phyloP scores from a whole-genome alignment of 2,888 invertebrate genomes.

The Geotrupes spiniger region DNA sequence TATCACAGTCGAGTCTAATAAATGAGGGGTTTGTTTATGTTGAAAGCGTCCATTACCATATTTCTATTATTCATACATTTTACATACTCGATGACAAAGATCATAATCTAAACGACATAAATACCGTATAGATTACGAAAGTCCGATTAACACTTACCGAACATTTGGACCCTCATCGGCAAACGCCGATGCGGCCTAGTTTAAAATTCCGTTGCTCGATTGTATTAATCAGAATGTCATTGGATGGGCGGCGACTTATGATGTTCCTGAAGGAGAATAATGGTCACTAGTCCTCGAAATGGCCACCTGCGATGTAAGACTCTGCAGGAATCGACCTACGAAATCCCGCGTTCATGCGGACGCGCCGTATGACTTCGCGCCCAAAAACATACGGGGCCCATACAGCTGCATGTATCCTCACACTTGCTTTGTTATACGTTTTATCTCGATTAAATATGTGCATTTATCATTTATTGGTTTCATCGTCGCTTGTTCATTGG shows the following conservation, averaged over 20 bases:
- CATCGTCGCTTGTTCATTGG: no score
- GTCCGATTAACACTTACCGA: not conserved
- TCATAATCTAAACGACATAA: constrained; percentile 13
- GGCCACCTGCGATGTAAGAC: constrained; percentile 25
- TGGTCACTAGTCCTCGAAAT: constrained; percentile 21
- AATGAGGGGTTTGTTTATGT: constrained; percentile 22
- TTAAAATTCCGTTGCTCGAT: constrained; percentile 17
- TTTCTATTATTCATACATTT: constrained; percentile 21
- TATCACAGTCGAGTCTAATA: constrained; percentile 20
- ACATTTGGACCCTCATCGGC: no score
- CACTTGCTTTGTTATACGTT: not conserved
- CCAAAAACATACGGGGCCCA: constrained; percentile 20
- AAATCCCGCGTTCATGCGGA: constrained; percentile 20
- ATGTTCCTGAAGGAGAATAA: constrained; percentile 22
- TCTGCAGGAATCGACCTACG: constrained; percentile 19
- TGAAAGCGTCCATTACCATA: constrained; percentile 15
- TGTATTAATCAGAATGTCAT: constrained; percentile 21
- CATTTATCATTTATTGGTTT: no score
- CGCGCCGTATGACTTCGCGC: constrained; percentile 30
- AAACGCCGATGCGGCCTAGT: not conserved
- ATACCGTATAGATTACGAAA: constrained; percentile 9
- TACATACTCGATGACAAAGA: constrained; percentile 19
- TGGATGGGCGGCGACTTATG: constrained; percentile 20
- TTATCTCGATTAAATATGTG: no score
- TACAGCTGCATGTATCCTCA: not conserved